These are phyloP conservation scores for Scaptomyza flava DNA, from an alignment of 2,888 invertebrate genomes.

Conservation along the genomic window DNA sequence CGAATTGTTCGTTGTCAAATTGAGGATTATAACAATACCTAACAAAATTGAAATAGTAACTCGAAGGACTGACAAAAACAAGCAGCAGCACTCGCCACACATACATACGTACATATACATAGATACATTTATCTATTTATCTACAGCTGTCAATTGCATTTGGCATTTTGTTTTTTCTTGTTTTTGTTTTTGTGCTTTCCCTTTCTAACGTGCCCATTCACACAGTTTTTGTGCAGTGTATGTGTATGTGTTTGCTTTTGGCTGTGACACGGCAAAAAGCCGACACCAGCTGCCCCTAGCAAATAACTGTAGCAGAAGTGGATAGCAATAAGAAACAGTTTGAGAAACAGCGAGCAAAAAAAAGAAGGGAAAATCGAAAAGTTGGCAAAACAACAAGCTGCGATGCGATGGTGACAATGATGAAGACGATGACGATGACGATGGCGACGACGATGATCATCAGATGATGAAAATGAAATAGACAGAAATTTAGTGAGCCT, in stretches of 20 bases:
- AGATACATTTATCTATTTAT: neutral
- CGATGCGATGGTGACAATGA: constrained; percentile 69
- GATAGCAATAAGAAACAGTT: neutral
- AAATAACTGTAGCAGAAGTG: constrained; percentile 1
- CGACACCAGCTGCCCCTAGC: neutral
- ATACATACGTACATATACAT: too few relatives aligned
- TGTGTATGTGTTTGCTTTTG: constrained; percentile 20
- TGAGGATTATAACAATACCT: constrained; percentile 42
- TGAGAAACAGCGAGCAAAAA: constrained; percentile 6
- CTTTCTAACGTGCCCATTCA: neutral
- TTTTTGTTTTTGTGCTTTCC: neutral
- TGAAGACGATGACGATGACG: constrained; percentile 1
- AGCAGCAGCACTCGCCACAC: neutral
- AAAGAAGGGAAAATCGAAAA: constrained; percentile 37
- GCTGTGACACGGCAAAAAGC: constrained; percentile 38
- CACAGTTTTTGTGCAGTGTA: constrained; percentile 18
- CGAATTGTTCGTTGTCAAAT: constrained; percentile 48
- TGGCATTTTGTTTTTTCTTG: neutral
- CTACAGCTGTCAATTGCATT: constrained; percentile 54
- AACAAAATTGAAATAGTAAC: constrained; percentile 25
- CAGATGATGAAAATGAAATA: constrained; percentile 23
- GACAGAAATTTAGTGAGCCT: constrained; percentile 43
- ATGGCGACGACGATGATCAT: constrained; percentile 14
- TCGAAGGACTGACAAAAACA: neutral
- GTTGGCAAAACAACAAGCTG: constrained; percentile 78